These are phyloP conservation scores for Platycheirus albimanus DNA, from an alignment of 2,888 invertebrate genomes.

Conservation along the genomic window DNA sequence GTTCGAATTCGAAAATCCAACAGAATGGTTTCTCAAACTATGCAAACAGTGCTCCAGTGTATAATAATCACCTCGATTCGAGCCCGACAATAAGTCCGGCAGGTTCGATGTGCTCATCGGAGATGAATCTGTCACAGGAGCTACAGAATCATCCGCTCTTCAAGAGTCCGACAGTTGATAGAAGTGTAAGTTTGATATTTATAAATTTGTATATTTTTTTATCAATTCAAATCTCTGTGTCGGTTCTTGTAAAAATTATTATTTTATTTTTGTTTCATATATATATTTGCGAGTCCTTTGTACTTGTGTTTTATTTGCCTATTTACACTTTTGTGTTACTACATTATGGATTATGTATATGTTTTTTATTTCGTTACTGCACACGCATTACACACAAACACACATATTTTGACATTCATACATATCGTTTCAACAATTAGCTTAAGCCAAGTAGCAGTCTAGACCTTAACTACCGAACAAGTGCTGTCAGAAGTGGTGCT, in stretches of 20 bases:
- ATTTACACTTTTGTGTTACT: constrained; percentile 75
- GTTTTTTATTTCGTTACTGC: constrained; percentile 74
- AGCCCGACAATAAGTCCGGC: constrained; percentile 82
- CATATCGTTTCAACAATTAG: constrained; percentile 76
- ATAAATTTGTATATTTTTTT: too few relatives aligned
- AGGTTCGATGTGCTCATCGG: constrained; percentile 82
- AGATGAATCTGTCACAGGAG: constrained; percentile 85
- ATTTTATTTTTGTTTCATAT: constrained; percentile 42
- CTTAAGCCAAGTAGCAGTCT: constrained; percentile 80
- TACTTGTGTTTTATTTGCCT: constrained; percentile 67
- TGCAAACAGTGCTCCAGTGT: constrained; percentile 75
- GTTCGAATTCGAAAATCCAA: constrained; percentile 81
- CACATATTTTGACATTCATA: constrained; percentile 70
- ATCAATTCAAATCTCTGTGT: constrained; percentile 55
- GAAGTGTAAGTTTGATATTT: constrained; percentile 85
- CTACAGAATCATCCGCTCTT: constrained; percentile 83
- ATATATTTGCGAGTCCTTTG: constrained; percentile 68
- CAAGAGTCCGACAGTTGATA: constrained; percentile 85
- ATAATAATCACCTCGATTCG: constrained; percentile 79
- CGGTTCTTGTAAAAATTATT: constrained; percentile 59
- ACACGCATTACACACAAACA: constrained; percentile 74
- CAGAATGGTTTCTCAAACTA: constrained; percentile 79
- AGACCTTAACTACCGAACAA: constrained; percentile 76
- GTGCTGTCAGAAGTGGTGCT: constrained; percentile 64
- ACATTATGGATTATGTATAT: constrained; percentile 74